Evolutionary conservation across 2,113 vertebrate species (phyloP), one percentile per base, ranked within the genome.

Genomic region (Lampris megalopsis): DNA sequence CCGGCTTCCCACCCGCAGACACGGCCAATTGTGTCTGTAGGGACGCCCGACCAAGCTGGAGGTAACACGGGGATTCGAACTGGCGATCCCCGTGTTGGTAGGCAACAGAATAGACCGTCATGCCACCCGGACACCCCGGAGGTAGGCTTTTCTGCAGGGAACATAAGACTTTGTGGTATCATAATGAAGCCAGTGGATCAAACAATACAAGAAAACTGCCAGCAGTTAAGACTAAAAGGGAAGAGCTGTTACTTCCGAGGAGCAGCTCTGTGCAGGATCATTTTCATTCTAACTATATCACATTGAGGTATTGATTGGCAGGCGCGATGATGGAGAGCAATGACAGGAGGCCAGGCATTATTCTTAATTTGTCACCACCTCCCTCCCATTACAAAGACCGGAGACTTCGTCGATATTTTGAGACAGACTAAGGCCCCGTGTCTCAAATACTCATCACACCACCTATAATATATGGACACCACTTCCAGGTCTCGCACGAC

Each of bases 211-310:
- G 67, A 62, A 40, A 80, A 41, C 74, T 86, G 82, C 80, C 81
- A 85, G 71, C 58, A 61, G 79, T 73, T 84, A 75, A 79, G 83
- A 77, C 78, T 83, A 63, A 76, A 80, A 87, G 76, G 59, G 84
- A 86, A 80, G 47, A 50, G 24, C 49, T 50, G 53, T 24, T 65
- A 49, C 83, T 75, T 68, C 56, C 59, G 50, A n/a, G 48, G 60
- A 63, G 83, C 75, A 60, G 69, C 40, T 60, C 71, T 9, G 5
- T 62, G 52, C 68, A 65, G 41, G 76, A 79, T 79, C 43, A 3
- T 72, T 76, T 80, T 74, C 54, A 58, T 59, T 53, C 45, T 38
- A 79, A 70, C 79, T 71, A 56, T 62, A 85, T 86, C 79, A 72
- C 68, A 79, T 80, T 86, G 67, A 59, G 42, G 53, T 76, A 87